phyloP scores from a whole-genome alignment of 2,113 vertebrate species.

The Agapornis roseicollis region DNA sequence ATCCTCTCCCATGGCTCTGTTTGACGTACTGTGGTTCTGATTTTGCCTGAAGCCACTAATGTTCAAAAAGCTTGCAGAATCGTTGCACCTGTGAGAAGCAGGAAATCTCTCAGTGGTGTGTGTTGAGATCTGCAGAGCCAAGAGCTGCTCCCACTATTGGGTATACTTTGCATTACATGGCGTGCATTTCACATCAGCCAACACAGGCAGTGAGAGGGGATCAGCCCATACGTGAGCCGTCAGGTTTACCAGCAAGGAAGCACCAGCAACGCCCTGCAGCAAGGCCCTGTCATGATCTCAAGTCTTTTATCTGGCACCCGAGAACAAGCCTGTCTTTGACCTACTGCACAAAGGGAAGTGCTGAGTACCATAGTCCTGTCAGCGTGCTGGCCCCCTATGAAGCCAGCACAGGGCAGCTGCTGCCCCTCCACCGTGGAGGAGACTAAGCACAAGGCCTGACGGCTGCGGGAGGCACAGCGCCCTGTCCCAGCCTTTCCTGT shows the following conservation, averaged over 20 bases:
- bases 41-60: not conserved
- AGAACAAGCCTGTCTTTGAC: not conserved
- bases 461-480: fast-evolving
- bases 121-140: not conserved
- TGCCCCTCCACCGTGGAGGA: fast-evolving
- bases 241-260: not conserved
- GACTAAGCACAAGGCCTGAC: fast-evolving
- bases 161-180: fast-evolving
- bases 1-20: not conserved
- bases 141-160: not conserved
- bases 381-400: fast-evolving
- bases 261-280: fast-evolving
- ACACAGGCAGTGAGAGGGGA: not conserved
- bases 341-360: not conserved
- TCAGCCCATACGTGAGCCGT: fast-evolving
- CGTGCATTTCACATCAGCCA: fast-evolving
- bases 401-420: fast-evolving
- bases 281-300: not conserved
- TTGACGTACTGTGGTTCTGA: not conserved
- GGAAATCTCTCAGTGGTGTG: not conserved
- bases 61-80: not conserved
- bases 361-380: fast-evolving
- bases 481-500: not conserved
- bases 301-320: fast-evolving
- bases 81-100: not conserved